Base-by-base conservation (phyloP, 2,797 vertebrate species). In the Myotis planiceps region DNA sequence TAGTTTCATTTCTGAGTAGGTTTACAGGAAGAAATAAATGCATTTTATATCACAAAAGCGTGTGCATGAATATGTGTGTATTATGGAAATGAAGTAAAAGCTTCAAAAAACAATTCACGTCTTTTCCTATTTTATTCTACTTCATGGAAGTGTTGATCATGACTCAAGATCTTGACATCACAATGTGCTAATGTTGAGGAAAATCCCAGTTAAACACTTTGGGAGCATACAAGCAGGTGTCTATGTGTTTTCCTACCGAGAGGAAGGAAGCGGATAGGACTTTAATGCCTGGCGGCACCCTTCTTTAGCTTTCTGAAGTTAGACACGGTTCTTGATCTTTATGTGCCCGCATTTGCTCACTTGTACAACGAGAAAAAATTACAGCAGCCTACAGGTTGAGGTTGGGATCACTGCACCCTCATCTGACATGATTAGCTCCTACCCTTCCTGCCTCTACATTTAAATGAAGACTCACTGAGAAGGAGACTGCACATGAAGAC, bases 1-100 rank as follows among this genome's bases (percentile, higher is more conserved):
- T 86, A 88, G 65, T 92, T 92, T 95, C n/a, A 88, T 79, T 92
- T 95, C 86, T 94, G 58, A 86, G 34, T 74, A 66, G 37, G 53
- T 47, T 45, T 39, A 47, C 5, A 76, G 90, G 65, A 88, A 95
- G 71, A 96, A 94, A 90, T 13, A 92, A 83, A 94, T 66, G 68
- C 15, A 80, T 65, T 74, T 91, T 65, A 65, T 72, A 53, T 79
- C 51, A 81, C 25, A 65, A 82, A 55, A 71, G 32, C 25, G 1
- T 58, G 25, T 66, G 18, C 60, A 63, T 47, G 55, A 55, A 65
- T 84, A 39, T 68, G 10, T 86, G 39, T 74, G 3, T 32, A 75
- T 42, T 82, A 19, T 15, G 37, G 53, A 80, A 83, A 81, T 32
- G 45, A 91, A 79, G 90, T 42, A 74, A 65, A 81, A 88, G 8